Percentiles rank a stretch among this genome's conserved stretches.
Evolutionary conservation across 2,888 invertebrate species (phyloP).

Genomic region (Aspidapion aeneum): DNA sequence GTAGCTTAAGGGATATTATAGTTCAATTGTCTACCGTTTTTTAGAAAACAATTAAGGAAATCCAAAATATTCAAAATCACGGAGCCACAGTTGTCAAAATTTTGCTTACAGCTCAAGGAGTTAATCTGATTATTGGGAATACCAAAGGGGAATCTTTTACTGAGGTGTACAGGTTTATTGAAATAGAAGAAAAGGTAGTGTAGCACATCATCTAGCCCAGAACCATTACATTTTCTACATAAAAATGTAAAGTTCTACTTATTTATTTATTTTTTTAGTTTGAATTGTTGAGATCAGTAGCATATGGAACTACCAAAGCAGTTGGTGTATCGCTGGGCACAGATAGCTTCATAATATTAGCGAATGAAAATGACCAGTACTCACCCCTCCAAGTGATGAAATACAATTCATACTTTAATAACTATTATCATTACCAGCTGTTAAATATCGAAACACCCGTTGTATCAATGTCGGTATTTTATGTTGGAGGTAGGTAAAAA

Average conservation of each 20-base stretch:
- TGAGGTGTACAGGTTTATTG: slow-evolving; percentile 38
- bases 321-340: slow-evolving; percentile 36
- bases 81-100: slow-evolving; percentile 37
- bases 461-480: slow-evolving; percentile 39
- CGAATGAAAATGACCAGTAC: slow-evolving; percentile 28
- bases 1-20: too few species aligned
- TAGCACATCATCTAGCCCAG: not conserved
- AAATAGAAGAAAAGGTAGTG: slow-evolving; percentile 32
- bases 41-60: slow-evolving; percentile 32
- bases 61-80: slow-evolving; percentile 38
- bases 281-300: slow-evolving; percentile 34
- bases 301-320: slow-evolving; percentile 37
- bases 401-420: slow-evolving; percentile 37
- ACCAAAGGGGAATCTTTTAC: slow-evolving; percentile 28
- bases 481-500: slow-evolving; percentile 39
- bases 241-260: not conserved
- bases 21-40: too few species aligned
- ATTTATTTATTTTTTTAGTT: slow-evolving; percentile 37
- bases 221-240: not conserved
- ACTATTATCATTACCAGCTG: slow-evolving; percentile 43
- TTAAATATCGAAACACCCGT: slow-evolving; percentile 37
- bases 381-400: slow-evolving; percentile 39
- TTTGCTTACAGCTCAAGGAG: slow-evolving; percentile 40
- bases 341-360: slow-evolving; percentile 41
- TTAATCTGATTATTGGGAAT: slow-evolving; percentile 40